These are phyloP conservation scores for Sycophila texana DNA, from an alignment of 2,888 invertebrate genomes.

Conservation along the genomic window DNA sequence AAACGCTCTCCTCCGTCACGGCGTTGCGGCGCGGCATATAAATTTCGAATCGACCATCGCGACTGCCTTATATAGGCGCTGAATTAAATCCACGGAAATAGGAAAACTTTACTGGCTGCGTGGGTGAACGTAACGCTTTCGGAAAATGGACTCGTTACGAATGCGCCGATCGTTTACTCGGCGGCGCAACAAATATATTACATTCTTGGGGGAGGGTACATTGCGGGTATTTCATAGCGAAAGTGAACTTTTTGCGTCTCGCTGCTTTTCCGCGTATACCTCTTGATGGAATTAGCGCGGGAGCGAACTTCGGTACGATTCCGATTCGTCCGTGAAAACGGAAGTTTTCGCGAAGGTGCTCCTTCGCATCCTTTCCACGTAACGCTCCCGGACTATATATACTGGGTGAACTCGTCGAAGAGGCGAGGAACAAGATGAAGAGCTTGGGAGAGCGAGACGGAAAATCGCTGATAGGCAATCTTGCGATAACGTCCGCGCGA, in stretches of 20 bases:
- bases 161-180: background rate
- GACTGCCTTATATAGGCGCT: no score
- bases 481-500: slow-evolving; percentile 60
- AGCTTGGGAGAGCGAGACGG: slow-evolving; percentile 19
- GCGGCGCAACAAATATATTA: slow-evolving; percentile 24
- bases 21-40: no score
- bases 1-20: background rate
- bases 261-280: background rate
- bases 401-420: slow-evolving; percentile 16
- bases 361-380: slow-evolving; percentile 52
- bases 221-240: slow-evolving; percentile 2
- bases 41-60: no score
- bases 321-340: slow-evolving; percentile 65
- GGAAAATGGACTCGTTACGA: slow-evolving; percentile 30
- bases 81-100: background rate
- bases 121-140: background rate
- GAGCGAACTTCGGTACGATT: slow-evolving; percentile 54
- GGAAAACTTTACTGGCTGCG: background rate
- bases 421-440: background rate
- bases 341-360: slow-evolving; percentile 61
- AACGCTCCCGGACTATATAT: slow-evolving; percentile 37
- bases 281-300: slow-evolving; percentile 66
- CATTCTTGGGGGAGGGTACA: no score
- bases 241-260: slow-evolving; percentile 4
- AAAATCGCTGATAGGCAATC: slow-evolving; percentile 60